Base-by-base conservation (phyloP, 2,797 vertebrate genomes). In the Sebastolobus altivelis region DNA sequence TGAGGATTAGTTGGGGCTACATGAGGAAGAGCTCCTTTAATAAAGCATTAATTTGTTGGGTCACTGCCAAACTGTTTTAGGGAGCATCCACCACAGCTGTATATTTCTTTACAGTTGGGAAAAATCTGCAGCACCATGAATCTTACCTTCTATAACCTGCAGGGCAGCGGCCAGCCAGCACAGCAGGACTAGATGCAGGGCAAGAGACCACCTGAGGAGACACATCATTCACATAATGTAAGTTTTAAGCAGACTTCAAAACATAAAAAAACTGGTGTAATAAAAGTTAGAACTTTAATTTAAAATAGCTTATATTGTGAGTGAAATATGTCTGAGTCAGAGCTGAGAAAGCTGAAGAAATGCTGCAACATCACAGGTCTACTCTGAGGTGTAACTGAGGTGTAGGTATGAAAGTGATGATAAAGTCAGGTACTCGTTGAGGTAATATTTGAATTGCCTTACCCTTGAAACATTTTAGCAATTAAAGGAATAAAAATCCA, bases 91-190 rank as follows among this genome's bases (percentile, higher is more conserved):
- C 40, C 18, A n/a, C 54, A 81, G 63, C 43, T 75, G 37, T 65
- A 3, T 35, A 3, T 67, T 29, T 62, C 14, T 79, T 52, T 20
- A 37, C 29, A 29, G 31, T 13, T 4, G 5, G 56, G 4, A 55
- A 55, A 62, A 31, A 75, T 31, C 37, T 20, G 14, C 9, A 76
- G 62, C 35, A 65, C 66, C 37, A 10, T 22, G 1, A 76, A 13
- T 77, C 90, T 86, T 94, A 96, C 95, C 95, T 90, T 93, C 93
- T 68, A 81, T 90, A 69, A 90, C 81, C 82, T 93, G 90, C 79
- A 90, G 85, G 52, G 92, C 90, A 69, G 92, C 61, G 7, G 84
- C 74, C 76, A 85, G 75, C 67, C 86, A 84, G 84, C 84, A 90
- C 80, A 92, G 84, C 81, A 94, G 80, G 80, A 78, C 16, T 10